Evolutionary conservation across 2,797 vertebrate genomes (phyloP), one percentile per base, ranked within the genome.

Genomic region (Iguana delicatissima): DNA sequence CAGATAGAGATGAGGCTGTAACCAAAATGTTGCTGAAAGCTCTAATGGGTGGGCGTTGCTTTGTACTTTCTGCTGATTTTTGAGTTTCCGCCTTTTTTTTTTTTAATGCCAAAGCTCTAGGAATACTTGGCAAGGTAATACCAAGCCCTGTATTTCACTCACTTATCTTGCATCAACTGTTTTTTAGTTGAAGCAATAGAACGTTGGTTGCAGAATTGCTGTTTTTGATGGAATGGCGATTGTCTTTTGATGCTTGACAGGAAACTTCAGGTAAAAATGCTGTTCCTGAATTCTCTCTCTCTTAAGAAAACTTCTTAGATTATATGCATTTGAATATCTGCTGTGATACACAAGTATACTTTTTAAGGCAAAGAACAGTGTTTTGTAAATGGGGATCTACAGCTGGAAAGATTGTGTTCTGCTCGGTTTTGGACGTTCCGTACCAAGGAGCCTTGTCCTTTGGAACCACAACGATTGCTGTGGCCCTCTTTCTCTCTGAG

Each of bases 121-220:
- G 64, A 38, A 50, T 62, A 13, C 42, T 20, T 55, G 57, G 46
- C 38, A 62, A 83, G 42, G 52, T 72, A 90, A 74, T 52, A 50
- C 84, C 32, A 73, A 29, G 22, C 18, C 46, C 57, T 85, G 84
- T 86, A 46, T 38, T 85, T 85, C 50, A 46, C 69, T 81, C 77
- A 12, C 52, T n/a, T 16, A 22, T 55, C 18, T 80, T 85, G 73
- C 24, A 80, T 26, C 55, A 50, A 18, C 3, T 81, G 59, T 73
- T 87, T 46, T 90, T 83, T 38, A 83, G 13, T 38, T 72, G n/a
- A 80, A 26, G 57, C 29, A 83, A 26, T 74, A 72, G 35, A 80
- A 6, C 83, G 59, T 42, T 57, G 9, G 57, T 67, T 89, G 67
- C 83, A 59, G 46, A 80, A 80, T 26, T n/a, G 50, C 35, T 64